Evolutionary conservation across 2,797 vertebrate genomes (phyloP).

Genomic region (Hydrocynus forskahlii): DNA sequence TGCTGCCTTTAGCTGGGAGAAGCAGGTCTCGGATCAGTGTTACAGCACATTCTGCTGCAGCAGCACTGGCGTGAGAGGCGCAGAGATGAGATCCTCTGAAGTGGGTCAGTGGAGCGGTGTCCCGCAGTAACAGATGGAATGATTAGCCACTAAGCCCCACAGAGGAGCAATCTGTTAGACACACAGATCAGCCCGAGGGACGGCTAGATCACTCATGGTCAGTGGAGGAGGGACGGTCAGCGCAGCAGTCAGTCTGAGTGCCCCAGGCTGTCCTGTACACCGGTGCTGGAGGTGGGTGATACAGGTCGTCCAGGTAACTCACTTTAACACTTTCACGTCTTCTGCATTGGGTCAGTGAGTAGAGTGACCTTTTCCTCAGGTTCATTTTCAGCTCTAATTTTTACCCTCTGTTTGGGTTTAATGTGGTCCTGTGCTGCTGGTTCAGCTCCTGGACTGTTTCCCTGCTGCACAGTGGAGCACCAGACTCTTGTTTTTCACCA

Average conservation of each 20-base stretch:
- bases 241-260: slow-evolving; percentile 12
- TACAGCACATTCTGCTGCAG: not conserved
- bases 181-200: slow-evolving; percentile 45
- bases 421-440: too few species aligned
- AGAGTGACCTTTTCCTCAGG: too few species aligned
- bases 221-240: not conserved
- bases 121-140: slow-evolving; percentile 71
- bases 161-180: slow-evolving; percentile 62
- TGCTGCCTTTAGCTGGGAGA: not conserved
- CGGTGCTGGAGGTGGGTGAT: too few species aligned
- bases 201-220: slow-evolving; percentile 32
- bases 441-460: too few species aligned
- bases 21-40: not conserved
- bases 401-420: too few species aligned
- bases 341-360: too few species aligned
- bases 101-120: slow-evolving; percentile 76
- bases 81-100: slow-evolving; percentile 75
- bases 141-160: slow-evolving; percentile 77
- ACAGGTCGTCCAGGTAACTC: too few species aligned
- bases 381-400: too few species aligned
- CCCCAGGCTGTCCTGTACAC: not conserved
- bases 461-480: too few species aligned
- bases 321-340: too few species aligned
- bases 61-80: slow-evolving; percentile 48
- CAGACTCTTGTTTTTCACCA: too few species aligned